A percentile compares a stretch with the other conserved stretches of the same genome.
These are phyloP conservation scores for Poecile atricapillus DNA, from an alignment of 2,113 vertebrate genomes.

Conservation along the genomic window DNA sequence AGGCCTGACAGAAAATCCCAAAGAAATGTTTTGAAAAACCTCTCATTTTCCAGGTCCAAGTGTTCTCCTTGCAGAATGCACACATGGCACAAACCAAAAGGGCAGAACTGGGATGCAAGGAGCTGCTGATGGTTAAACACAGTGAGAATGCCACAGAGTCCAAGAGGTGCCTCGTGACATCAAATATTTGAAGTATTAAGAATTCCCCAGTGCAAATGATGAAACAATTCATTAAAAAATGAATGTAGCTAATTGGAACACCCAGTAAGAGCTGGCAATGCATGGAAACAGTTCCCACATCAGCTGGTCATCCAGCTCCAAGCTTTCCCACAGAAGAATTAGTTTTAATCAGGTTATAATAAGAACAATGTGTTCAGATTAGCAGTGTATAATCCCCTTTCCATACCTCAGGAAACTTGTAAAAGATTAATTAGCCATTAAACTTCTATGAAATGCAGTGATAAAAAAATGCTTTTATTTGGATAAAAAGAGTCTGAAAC, in stretches of 20 bases:
- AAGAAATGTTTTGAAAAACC: neutral
- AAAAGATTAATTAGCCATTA: conserved; percentile 62
- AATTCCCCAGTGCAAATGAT: conserved; percentile 58
- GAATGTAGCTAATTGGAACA: conserved; percentile 56
- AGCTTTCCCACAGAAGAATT: conserved; percentile 46
- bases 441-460: conserved; percentile 34
- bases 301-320: neutral
- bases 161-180: conserved; percentile 42
- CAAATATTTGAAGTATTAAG: conserved; percentile 58
- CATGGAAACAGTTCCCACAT: conserved; percentile 35
- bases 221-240: conserved; percentile 55
- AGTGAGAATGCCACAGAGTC: conserved; percentile 14
- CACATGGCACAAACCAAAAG: neutral
- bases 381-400: conserved; percentile 41
- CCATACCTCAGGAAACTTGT: conserved; percentile 41
- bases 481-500: neutral
- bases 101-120: neutral
- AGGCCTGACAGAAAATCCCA: neutral
- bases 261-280: conserved; percentile 36
- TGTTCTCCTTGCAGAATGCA: neutral
- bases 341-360: conserved; percentile 54
- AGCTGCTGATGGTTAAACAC: neutral
- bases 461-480: neutral
- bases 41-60: neutral
- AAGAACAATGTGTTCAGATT: conserved; percentile 64